Conservation (phyloP, 1,140 invertebrate species). For the Halesus radiatus region DNA sequence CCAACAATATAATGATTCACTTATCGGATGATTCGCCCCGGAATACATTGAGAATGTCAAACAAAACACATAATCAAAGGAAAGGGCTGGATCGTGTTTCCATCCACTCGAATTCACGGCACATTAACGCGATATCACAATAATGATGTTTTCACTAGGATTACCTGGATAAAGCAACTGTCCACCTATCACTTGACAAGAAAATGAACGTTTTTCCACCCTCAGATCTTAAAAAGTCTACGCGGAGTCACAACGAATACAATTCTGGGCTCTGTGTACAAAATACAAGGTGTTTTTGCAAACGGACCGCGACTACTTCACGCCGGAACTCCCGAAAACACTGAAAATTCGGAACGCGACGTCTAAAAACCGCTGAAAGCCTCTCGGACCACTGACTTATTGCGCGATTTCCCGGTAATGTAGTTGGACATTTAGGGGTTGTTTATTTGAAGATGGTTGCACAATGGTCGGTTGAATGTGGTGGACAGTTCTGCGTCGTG, state of each 20-base stretch:
- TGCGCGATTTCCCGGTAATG: not conserved
- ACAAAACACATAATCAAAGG: not conserved
- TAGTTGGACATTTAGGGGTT: not conserved
- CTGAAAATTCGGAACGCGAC: not conserved
- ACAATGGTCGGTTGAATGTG: not conserved
- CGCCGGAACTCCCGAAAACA: conserved; percentile 1
- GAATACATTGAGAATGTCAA: conserved; percentile 16
- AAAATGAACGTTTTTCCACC: not conserved
- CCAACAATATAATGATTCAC: not conserved
- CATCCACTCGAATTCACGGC: not conserved
- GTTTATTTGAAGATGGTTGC: conserved; percentile 21
- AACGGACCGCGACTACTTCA: not conserved
- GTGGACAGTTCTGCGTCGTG: conserved; percentile 5
- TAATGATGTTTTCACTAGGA: not conserved
- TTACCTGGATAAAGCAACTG: not conserved
- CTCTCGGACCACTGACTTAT: no score
- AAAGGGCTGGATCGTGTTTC: no score
- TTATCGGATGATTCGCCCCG: not conserved
- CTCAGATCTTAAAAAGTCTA: not conserved
- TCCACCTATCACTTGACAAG: not conserved
- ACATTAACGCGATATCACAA: not conserved
- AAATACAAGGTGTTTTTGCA: conserved; percentile 19
- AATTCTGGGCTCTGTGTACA: conserved; percentile 9
- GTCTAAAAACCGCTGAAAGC: not conserved
- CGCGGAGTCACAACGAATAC: not conserved